Evolutionary conservation across 2,797 vertebrate genomes (phyloP).

Genomic region (Iguana delicatissima): DNA sequence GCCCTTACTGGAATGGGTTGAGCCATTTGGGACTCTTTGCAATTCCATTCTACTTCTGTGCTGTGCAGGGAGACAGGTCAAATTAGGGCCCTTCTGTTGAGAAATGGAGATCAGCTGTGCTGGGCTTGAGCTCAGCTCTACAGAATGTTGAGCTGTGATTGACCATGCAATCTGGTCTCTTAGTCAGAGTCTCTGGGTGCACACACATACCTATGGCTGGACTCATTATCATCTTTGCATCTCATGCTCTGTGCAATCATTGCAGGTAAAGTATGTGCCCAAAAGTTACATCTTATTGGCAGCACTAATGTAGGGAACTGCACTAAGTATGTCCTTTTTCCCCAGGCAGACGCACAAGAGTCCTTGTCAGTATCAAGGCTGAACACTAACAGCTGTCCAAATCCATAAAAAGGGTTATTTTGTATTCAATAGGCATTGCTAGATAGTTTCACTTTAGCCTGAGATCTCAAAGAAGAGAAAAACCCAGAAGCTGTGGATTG

Average conservation of each 20-base stretch:
- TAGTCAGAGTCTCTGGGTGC: background rate
- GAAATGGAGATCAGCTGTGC: background rate
- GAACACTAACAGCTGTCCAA: background rate
- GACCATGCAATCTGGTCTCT: background rate
- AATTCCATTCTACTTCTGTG: background rate
- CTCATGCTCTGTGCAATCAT: background rate
- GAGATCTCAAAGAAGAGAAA: too few relatives aligned
- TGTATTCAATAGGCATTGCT: too few relatives aligned
- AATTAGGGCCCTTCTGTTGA: background rate
- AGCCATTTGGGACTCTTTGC: too few relatives aligned
- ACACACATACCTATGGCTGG: background rate
- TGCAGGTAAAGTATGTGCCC: background rate
- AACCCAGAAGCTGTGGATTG: too few relatives aligned
- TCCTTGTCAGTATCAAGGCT: too few relatives aligned
- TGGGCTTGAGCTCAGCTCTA: background rate
- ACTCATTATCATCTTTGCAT: background rate
- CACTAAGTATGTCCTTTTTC: background rate
- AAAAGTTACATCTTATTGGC: background rate
- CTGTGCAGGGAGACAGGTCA: background rate
- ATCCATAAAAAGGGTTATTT: too few relatives aligned
- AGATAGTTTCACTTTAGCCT: too few relatives aligned
- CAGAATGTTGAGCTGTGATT: background rate
- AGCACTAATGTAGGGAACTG: background rate
- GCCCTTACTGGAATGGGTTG: background rate
- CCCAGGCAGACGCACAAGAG: too few relatives aligned